A percentile compares a stretch with the other conserved stretches of the same genome.
Evolutionary conservation across 2,888 invertebrate species (phyloP).

Genomic region (Drosophila nr. fundita): DNA sequence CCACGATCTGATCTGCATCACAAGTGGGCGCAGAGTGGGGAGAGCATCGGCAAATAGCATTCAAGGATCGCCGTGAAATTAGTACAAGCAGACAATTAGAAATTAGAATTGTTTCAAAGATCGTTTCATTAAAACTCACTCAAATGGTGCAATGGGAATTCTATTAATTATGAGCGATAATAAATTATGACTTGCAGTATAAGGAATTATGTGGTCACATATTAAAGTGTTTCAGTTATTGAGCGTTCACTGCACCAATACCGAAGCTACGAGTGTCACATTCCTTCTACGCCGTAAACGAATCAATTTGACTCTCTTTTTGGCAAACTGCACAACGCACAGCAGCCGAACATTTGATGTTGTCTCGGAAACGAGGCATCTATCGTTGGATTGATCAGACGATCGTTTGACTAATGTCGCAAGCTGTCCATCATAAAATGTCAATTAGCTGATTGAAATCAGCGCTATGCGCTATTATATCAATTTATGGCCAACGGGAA

Average conservation of each 20-base stretch:
- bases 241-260: neutral
- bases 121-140: neutral
- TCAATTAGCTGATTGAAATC: slow-evolving; percentile 77
- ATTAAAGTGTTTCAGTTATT: neutral
- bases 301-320: slow-evolving; percentile 42
- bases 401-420: slow-evolving; percentile 37
- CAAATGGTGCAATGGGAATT: neutral
- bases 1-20: slow-evolving; percentile 43
- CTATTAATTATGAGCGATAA: neutral
- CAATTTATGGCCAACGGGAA: slow-evolving; percentile 71
- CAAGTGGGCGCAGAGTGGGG: slow-evolving; percentile 57
- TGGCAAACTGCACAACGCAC: slow-evolving; percentile 7
- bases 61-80: neutral
- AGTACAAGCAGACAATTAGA: neutral
- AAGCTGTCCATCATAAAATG: slow-evolving; percentile 73
- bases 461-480: slow-evolving; percentile 62
- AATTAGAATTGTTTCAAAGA: neutral
- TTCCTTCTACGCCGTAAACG: neutral
- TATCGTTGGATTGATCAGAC: neutral
- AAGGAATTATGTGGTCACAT: neutral
- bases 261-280: neutral
- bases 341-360: slow-evolving; percentile 23
- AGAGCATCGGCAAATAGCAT: neutral
- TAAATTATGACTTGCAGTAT: neutral
- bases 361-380: slow-evolving; percentile 16